A percentile compares a stretch with the other conserved stretches of the same genome.
phyloP scores from a whole-genome alignment of 1,140 invertebrate genomes.

The Trichonephila clavipes region DNA sequence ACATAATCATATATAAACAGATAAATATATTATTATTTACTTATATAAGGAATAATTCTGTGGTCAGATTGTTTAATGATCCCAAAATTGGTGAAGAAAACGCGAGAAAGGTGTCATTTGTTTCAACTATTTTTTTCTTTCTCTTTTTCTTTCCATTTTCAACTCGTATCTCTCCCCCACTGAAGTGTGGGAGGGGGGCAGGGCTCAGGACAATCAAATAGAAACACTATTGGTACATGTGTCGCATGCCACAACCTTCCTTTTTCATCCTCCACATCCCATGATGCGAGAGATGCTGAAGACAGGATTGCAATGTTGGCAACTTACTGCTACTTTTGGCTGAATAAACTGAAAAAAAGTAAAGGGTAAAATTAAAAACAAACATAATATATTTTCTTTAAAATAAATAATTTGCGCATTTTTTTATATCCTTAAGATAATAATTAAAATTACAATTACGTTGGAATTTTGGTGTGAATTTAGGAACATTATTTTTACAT shows the following conservation, averaged over 20 bases:
- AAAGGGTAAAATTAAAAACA: too few species aligned
- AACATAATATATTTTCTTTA: too few species aligned
- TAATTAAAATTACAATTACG: too few species aligned
- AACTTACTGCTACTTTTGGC: not conserved
- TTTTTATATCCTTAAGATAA: too few species aligned
- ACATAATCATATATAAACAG: too few species aligned
- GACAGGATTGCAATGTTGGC: not conserved
- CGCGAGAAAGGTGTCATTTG: not conserved
- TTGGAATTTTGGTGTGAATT: too few species aligned
- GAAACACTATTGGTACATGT: constrained; percentile 73
- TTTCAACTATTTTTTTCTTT: not conserved
- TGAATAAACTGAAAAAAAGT: too few species aligned
- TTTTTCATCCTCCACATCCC: constrained; percentile 63
- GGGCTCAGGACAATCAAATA: constrained; percentile 68
- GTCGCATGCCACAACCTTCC: constrained; percentile 70
- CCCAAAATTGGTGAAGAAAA: not conserved
- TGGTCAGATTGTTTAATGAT: not conserved
- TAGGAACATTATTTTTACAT: too few species aligned
- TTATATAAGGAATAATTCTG: too few species aligned
- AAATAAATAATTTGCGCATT: too few species aligned
- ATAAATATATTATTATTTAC: too few species aligned
- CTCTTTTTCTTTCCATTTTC: not conserved
- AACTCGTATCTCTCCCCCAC: not conserved
- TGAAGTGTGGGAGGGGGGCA: not conserved
- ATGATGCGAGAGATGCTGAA: constrained; percentile 50